A percentile compares a stretch with the other conserved stretches of the same genome.
Conservation (phyloP, 2,113 vertebrate species). For the Hylia prasina region DNA sequence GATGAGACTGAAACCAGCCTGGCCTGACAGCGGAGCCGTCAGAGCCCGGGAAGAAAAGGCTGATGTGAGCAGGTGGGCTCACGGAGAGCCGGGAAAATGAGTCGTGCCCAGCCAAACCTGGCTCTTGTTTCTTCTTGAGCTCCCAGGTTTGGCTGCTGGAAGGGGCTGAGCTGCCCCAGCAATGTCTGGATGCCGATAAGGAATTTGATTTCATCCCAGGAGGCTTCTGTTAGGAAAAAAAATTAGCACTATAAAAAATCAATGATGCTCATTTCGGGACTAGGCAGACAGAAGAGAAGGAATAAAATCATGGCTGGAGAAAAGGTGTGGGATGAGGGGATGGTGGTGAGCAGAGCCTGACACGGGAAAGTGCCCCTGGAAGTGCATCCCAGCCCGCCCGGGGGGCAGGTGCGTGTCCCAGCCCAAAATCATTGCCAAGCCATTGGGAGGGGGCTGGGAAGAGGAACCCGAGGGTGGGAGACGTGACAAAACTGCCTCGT, state of each 20-base stretch:
- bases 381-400: accelerated
- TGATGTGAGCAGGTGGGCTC: not conserved
- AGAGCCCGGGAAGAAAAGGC: not conserved
- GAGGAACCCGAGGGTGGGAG: not conserved
- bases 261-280: not conserved
- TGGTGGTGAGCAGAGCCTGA: not conserved
- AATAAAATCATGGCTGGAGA: not conserved
- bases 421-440: not conserved
- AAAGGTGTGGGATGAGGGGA: accelerated
- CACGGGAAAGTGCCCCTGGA: accelerated
- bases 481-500: accelerated
- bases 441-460: accelerated
- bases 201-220: not conserved
- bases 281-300: not conserved
- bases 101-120: not conserved
- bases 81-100: not conserved
- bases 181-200: not conserved
- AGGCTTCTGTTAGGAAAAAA: not conserved
- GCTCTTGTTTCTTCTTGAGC: not conserved
- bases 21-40: accelerated
- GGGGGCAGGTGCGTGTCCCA: not conserved
- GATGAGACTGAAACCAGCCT: not conserved
- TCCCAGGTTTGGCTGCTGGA: not conserved
- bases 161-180: not conserved
- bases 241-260: not conserved